Base-by-base conservation (phyloP, 2,888 invertebrate species). In the Trichogramma evanescens region DNA sequence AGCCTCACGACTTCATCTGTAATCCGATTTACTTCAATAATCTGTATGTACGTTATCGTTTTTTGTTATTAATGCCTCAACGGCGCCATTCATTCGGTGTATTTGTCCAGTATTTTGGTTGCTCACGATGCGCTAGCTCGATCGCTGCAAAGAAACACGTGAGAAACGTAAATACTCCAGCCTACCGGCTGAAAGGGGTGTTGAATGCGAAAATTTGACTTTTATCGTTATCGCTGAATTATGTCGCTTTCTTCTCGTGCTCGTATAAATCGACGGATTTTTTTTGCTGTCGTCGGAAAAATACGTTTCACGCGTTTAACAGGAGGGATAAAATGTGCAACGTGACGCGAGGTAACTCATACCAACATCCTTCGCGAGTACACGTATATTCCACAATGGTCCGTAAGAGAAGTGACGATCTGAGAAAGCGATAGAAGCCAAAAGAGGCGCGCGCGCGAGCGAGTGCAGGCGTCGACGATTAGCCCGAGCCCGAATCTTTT, bases 1-100 rank as follows among this genome's bases (percentile, higher is more conserved):
- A 26, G 26, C 26, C 26, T 26, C 26, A 13, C 26, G 26, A 26
- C 26, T 26, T 26, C 26, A 26, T 26, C 26, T 26, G 26, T 63
- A 63, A 63, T 58, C 63, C 54, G 63, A 63, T 63, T 63, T 42
- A 10, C 26, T 4, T 3, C 46, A 54, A 54, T 63, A 61, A 63
- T 61, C 45, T 40, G 9, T 51, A 9, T 44, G 10, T 48, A 7
- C n/a, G 48, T 48, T 53, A 56, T 54, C 9, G 26, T 13, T 46
- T 58, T 59, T 54, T 46, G 51, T 49, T 58, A 13, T 41, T 40
- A 49, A 58, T 46, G 45, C 41, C 26, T 8, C 42, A 56, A 51
- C 49, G 38, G 10, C 40, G 7, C 45, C 52, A 52, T 56, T 45
- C 6, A 46, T 8, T 26, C 26, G 10, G 7, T 4, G 40, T 8